A percentile compares a stretch with the other conserved stretches of the same genome.
These are phyloP conservation scores for Delphinus delphis DNA, from an alignment of 2,113 vertebrate species.

Conservation along the genomic window DNA sequence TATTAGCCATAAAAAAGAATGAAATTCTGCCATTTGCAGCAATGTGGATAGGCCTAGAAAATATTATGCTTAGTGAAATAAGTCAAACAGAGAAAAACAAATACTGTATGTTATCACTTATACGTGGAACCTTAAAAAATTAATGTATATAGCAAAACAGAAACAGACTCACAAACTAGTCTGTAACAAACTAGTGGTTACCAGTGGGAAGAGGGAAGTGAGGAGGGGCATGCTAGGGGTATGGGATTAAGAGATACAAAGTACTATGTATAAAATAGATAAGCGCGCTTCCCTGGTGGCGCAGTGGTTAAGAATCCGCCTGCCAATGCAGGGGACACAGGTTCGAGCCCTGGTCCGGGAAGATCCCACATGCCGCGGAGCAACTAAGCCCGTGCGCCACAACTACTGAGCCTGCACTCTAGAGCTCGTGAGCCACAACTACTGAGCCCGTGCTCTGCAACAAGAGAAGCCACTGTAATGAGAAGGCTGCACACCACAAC, in stretches of 20 bases:
- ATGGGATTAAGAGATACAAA: not conserved
- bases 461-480: too few species aligned
- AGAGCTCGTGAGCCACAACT: too few species aligned
- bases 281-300: accelerated
- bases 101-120: not conserved
- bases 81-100: not conserved
- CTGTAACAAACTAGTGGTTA: not conserved
- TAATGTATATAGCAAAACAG: not conserved
- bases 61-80: not conserved
- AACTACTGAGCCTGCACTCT: too few species aligned
- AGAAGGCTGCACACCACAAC: too few species aligned
- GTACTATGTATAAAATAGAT: not conserved
- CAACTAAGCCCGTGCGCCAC: too few species aligned
- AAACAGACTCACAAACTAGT: not conserved
- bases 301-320: too few species aligned
- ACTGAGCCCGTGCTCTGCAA: too few species aligned
- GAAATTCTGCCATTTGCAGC: not conserved
- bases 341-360: too few species aligned
- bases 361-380: too few species aligned
- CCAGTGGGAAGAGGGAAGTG: not conserved
- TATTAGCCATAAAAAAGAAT: not conserved
- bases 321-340: too few species aligned
- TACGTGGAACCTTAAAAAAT: not conserved
- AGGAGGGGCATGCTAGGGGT: not conserved
- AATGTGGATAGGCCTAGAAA: not conserved